Evolutionary conservation across 2,888 invertebrate genomes (phyloP), one percentile per base, ranked within the genome.

Genomic region (Lottia scabra): DNA sequence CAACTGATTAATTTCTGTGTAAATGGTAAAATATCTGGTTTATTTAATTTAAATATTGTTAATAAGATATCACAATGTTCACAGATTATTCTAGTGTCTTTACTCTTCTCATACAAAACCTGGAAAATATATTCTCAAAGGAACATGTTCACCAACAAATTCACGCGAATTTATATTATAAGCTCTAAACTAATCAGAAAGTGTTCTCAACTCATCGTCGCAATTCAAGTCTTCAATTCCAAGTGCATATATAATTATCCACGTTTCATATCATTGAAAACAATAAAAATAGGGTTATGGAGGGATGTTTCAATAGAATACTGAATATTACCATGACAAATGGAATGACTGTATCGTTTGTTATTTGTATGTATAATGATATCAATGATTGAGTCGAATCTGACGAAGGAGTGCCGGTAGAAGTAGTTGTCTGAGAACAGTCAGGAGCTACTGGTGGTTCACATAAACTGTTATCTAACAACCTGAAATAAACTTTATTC

Each of bases 51-150:
- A 56, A 56, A 56, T 23, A 56, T 23, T 23, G 56, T 56, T 8
- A 56, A 56, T 56, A 56, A 13, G 19, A 56, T 56, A 56, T 56
- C 56, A 56, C 56, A 56, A 56, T 56, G 56, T 56, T 56, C 56
- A 23, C 19, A 56, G 12, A 56, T 56, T 23, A 56, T 23, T 56
- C 56, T 56, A 23, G 23, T 56, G 23, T 56, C 56, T 56, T 56
- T 23, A 56, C 56, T 56, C 8, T 13, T 56, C 23, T 56, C 56
- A 19, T 56, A 56, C 15, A 56, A 19, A 12, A 56, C 23, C 56
- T 56, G 56, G 23, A 56, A 56, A 38, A 38, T 38, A 38, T 38
- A 38, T 10, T 38, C 38, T 6, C 10, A 38, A 38, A 8, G 8
- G 5, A 38, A 38, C 10, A 2, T 38, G 5, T 38, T 8, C 38